A percentile compares a stretch with the other conserved stretches of the same genome.
Conservation (phyloP, 1,140 invertebrate genomes). For the Euglossa dilemma region DNA sequence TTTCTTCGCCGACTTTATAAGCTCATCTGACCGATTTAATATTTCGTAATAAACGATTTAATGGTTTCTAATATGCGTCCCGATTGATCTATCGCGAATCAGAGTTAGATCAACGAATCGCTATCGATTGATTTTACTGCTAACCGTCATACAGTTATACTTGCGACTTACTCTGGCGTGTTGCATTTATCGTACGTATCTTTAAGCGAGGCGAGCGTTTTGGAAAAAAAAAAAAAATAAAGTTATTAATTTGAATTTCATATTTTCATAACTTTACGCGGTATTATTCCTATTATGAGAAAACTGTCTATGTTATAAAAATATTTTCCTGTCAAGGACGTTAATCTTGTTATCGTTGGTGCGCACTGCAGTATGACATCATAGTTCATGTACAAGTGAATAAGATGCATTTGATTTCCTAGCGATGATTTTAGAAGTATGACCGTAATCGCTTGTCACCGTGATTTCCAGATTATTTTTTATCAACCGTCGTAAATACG, state of each 20-base stretch:
- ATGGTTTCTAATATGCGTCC: background rate
- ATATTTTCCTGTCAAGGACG: conserved; percentile 47
- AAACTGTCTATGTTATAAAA: conserved; percentile 18
- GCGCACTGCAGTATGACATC: conserved; percentile 57
- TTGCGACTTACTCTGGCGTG: conserved; percentile 8
- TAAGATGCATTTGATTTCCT: conserved; percentile 43
- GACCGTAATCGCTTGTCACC: conserved; percentile 3
- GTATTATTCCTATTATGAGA: conserved; percentile 1
- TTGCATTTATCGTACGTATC: conserved; percentile 4
- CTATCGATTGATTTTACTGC: conserved; percentile 31
- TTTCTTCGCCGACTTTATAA: background rate
- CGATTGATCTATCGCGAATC: background rate
- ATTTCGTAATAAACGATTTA: background rate
- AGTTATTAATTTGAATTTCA: background rate
- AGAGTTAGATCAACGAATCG: conserved; percentile 5
- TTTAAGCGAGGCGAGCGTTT: background rate
- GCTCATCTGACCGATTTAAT: background rate
- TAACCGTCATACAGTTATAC: background rate
- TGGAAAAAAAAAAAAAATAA: background rate
- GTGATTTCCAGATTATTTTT: conserved; percentile 28
- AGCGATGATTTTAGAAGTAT: background rate
- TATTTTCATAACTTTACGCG: background rate
- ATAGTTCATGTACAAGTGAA: conserved; percentile 38
- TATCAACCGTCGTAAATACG: background rate
- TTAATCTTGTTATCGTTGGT: conserved; percentile 45